Evolutionary conservation across 2,888 invertebrate genomes (phyloP).

Genomic region (Plagiodera versicolora): DNA sequence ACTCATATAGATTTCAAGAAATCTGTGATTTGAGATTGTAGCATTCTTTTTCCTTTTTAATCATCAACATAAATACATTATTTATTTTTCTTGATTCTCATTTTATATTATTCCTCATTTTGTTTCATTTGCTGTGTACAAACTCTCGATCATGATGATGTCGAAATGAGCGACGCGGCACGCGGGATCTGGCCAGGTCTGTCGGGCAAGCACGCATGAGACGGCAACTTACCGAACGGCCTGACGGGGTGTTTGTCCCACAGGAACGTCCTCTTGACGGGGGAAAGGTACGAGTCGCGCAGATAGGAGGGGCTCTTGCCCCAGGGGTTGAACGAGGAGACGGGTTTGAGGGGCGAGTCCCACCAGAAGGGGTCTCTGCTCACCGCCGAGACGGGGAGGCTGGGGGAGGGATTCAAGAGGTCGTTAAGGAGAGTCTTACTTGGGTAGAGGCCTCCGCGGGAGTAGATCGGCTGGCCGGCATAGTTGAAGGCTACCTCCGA

Average conservation of each 20-base stretch:
- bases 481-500: constrained; percentile 73
- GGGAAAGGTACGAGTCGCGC: constrained; percentile 87
- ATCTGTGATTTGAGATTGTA: too few species aligned
- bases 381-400: constrained; percentile 76
- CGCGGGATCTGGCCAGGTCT: background rate
- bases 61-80: too few species aligned
- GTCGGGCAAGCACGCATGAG: constrained; percentile 1
- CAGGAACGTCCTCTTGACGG: constrained; percentile 86
- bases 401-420: constrained; percentile 78
- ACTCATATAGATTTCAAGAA: too few species aligned
- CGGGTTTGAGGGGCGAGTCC: constrained; percentile 79
- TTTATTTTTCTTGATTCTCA: too few species aligned
- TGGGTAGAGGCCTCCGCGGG: constrained; percentile 57
- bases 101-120: too few species aligned
- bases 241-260: constrained; percentile 91
- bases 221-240: constrained; percentile 77
- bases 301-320: constrained; percentile 76
- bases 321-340: constrained; percentile 65
- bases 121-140: too few species aligned
- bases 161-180: too few species aligned
- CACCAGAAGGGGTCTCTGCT: constrained; percentile 90
- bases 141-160: too few species aligned
- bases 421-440: constrained; percentile 61
- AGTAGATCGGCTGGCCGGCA: constrained; percentile 77
- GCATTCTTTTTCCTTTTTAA: too few species aligned